Base-by-base conservation (phyloP, 2,888 invertebrate genomes). In the Frankliniella fusca region DNA sequence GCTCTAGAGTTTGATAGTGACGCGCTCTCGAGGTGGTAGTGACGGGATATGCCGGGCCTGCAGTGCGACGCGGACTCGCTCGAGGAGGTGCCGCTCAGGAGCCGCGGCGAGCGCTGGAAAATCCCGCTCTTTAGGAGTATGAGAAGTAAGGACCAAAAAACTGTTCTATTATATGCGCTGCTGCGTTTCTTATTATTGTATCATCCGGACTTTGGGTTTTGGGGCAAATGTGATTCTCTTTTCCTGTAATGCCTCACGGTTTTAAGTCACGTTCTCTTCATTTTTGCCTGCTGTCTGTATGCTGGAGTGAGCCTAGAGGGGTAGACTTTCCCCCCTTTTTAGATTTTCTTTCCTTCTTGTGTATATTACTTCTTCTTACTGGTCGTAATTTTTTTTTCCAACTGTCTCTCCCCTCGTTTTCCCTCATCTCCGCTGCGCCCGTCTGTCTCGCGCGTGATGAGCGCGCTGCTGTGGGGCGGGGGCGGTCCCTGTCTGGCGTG, bases 91-190 rank as follows among this genome's bases (percentile, higher is more conserved):
- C 70, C 70, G 23, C 18, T 20, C 54, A 76, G 27, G 70, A 23
- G 70, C 27, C 70, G 70, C 9, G 70, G 70, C 11, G 70, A 76
- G 70, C 70, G 70, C 27, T 76, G 70, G 70, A 76, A 76, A 76
- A 76, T 76, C 23, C 70, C 70, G 23, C 70, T 76, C 11, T 27
- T 76, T 76, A 76, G 70, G 70, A 38, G 38, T 38, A 76, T 76
- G 70, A 76, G 70, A 76, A 76, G 70, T 76, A 76, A 76, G 70
- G 70, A 76, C 27, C 27, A 27, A 38, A 38, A 38, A 38, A 38
- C 38, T 38, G 38, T 3, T 38, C 5, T 38, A 38, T 38, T 5
- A 38, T 38, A 38, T 38, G 38, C 5, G 38, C 38, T 38, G 38
- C 38, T 38, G 38, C 38, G 38, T 38, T 3, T 38, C 5, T 38